Base-by-base conservation (phyloP, 2,888 invertebrate species). In the Hetaerina titia region DNA sequence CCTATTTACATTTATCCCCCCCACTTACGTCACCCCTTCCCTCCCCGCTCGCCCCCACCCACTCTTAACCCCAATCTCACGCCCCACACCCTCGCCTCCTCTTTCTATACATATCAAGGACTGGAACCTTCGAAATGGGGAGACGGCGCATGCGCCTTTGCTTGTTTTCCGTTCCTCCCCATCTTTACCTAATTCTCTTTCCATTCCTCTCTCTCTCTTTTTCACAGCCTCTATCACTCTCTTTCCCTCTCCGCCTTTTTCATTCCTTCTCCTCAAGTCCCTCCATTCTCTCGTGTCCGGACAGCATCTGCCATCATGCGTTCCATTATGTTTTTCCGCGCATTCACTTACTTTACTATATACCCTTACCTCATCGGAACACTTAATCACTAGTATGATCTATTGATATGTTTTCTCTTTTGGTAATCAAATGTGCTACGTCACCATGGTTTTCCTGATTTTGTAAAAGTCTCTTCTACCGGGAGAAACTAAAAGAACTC, bases 1-100 rank as follows among this genome's bases (percentile, higher is more conserved):
- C 92, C 92, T 92, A 92, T 92, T 92, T 92, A 56, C 64, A 90
- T 90, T 90, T 64, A 90, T 90, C 90, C 64, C 90, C 90, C 58
- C 17, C 64, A 22, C 64, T 64, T 25, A 8, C 8, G n/a, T 45
- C 13, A n/a, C 90, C n/a, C n/a, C 90, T 15, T 17, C 17, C 11
- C 11, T 25, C 57, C 31, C 63, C 8, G 7, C 31, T 31, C 31
- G 25, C 64, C 90, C 64, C 90, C 90, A 31, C 63, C 90, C n/a
- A 31, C 63, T 45, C 64, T 64, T 90, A 90, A 90, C 90, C 90
- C 22, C 90, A 90, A 90, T 90, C 90, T 90, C 90, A 90, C 90
- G 90, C 90, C 90, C 90, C 90, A 64, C 31, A n/a, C 90, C 64
- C 11, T 31, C 13, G 7, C 69, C 69, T 22, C 69, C 15, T 22